phyloP scores from a whole-genome alignment of 2,888 invertebrate genomes.

The Luperina testacea region DNA sequence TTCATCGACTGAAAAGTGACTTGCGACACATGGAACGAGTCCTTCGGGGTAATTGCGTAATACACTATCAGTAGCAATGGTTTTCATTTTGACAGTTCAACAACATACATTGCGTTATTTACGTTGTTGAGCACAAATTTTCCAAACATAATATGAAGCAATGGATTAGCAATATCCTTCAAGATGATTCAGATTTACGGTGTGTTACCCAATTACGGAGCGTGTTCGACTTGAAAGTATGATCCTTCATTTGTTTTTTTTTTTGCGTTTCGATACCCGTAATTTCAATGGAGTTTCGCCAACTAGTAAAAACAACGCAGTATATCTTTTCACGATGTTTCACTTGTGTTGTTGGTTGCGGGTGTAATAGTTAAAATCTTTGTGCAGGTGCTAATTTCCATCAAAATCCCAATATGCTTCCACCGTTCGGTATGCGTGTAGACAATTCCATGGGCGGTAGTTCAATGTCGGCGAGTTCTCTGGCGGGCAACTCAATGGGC shows the following conservation, averaged over 20 bases:
- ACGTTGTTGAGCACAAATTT: neutral
- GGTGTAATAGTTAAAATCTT: conserved; percentile 55
- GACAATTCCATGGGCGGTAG: conserved; percentile 76
- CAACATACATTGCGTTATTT: neutral
- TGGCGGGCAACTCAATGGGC: conserved; percentile 61
- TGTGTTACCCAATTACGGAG: neutral
- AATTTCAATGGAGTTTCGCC: conserved; percentile 11
- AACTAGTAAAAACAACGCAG: conserved; percentile 6
- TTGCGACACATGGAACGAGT: no score
- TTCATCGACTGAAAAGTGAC: neutral
- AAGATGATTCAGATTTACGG: no score
- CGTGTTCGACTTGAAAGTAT: neutral
- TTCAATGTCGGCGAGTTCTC: conserved; percentile 73
- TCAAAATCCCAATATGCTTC: conserved; percentile 87
- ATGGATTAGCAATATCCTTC: neutral
- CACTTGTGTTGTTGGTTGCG: conserved; percentile 33
- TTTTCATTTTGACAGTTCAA: neutral
- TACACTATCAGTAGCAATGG: neutral
- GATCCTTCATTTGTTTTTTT: neutral
- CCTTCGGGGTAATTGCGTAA: neutral
- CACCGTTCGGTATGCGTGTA: conserved; percentile 88
- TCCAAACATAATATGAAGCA: neutral
- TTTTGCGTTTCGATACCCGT: neutral
- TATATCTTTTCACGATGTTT: conserved; percentile 42
- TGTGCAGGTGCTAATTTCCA: conserved; percentile 88